Base-by-base conservation (phyloP, 2,888 invertebrate genomes). In the Stratiomys singularior region DNA sequence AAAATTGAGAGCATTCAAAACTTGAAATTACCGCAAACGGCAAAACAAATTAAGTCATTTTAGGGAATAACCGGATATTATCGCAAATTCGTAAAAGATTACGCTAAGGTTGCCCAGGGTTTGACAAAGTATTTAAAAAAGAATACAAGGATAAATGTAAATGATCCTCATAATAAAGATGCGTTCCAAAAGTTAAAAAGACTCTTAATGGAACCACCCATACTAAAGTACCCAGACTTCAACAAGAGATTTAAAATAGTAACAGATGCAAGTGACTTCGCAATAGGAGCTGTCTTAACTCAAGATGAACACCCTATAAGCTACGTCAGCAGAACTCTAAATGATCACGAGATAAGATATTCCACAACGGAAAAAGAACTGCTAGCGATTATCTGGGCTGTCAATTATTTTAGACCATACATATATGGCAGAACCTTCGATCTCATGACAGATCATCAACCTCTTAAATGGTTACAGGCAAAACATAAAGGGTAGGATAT, bases 331-430 rank as follows among this genome's bases (percentile, higher is more conserved):
- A 76, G 84, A 79, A 83, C 81, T 5, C 69, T 80, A 76, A 80
- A 77, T 5, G 30, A 77, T n/a, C 77, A 77, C 28, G 67, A 77
- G 23, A 67, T 13, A 11, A 82, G 80, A 47, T 83, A 83, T 52
- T 79, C 79, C 1, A 81, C 81, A 1, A 82, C 83, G 11, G 84
- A 85, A 77, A 85, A 84, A 56, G 84, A 85, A 80, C 67, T 84
- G 0, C 37, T 84, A 64, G 81, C 81, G 0, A 82, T 85, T 3
- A 30, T 69, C 0, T 84, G 82, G 83, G 83, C 83, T 0, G 78
- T 80, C 0, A 84, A 84, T 80, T 82, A 84, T 69, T 85, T 84
- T 30, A 58, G 84, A 23, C 84, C 83, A 0, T 85, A 85, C 27
- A n/a, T 69, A 13, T 84, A 83, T 28, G 85, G 84, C 1, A 81